Evolutionary conservation across 2,113 vertebrate species (phyloP).

Genomic region (Tychaedon coryphoeus): DNA sequence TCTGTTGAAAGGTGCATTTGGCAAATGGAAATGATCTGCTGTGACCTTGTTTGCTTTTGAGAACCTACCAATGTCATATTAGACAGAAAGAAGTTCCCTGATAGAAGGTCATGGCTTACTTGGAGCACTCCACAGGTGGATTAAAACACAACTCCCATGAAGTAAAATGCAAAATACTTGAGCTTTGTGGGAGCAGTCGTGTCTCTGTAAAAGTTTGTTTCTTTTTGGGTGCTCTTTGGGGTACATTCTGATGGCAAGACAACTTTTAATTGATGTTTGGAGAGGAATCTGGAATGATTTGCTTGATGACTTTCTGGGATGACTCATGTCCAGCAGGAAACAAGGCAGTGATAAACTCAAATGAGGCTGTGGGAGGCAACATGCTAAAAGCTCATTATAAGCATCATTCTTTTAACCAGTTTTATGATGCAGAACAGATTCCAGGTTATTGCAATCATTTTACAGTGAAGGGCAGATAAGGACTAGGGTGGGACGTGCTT

Average conservation of each 20-base stretch:
- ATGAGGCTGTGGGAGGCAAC: conserved; percentile 5
- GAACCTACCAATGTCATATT: not conserved
- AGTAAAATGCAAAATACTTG: not conserved
- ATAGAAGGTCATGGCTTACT: not conserved
- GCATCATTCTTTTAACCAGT: not conserved
- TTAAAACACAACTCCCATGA: not conserved
- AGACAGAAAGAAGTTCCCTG: not conserved
- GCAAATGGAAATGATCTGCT: not conserved
- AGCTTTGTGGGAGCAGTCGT: not conserved
- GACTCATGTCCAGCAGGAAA: conserved; percentile 12
- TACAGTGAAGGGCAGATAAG: not conserved
- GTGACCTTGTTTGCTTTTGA: not conserved
- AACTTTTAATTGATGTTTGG: not conserved
- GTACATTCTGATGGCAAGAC: not conserved
- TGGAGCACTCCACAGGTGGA: not conserved
- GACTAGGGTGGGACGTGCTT: not conserved
- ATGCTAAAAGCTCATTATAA: not conserved
- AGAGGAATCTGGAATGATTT: not conserved
- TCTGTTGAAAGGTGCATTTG: not conserved
- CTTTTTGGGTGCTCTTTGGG: not conserved
- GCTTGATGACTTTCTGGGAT: not conserved
- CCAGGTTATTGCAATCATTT: not conserved
- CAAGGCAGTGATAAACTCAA: conserved; percentile 8
- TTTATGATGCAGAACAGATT: not conserved
- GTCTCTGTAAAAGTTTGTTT: not conserved